These are phyloP conservation scores for Erythrolamprus reginae DNA, from an alignment of 2,113 vertebrate genomes.

Conservation along the genomic window DNA sequence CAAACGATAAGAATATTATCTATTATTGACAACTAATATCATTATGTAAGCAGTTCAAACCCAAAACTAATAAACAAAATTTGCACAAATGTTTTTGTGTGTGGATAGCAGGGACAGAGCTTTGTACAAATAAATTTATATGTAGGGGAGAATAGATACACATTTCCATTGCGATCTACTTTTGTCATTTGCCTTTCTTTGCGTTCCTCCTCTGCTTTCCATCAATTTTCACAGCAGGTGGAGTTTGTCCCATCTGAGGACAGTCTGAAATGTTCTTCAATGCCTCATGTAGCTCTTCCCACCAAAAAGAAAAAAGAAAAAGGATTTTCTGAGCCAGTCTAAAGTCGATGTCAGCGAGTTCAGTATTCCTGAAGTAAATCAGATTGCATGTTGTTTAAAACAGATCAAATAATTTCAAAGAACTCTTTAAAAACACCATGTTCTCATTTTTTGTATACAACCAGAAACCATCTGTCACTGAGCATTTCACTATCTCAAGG, in stretches of 20 bases:
- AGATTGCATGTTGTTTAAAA: not conserved
- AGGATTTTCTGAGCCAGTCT: not conserved
- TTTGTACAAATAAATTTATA: not conserved
- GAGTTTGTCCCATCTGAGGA: not conserved
- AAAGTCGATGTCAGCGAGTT: not conserved
- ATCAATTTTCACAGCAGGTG: not conserved
- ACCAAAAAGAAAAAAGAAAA: not conserved
- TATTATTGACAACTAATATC: not conserved
- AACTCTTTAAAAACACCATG: not conserved
- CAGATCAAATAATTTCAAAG: not conserved
- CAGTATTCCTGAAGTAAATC: not conserved
- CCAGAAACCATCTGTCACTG: not conserved
- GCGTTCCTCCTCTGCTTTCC: not conserved
- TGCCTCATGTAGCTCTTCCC: not conserved
- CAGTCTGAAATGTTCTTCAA: not conserved
- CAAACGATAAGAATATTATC: not conserved
- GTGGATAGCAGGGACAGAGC: not conserved
- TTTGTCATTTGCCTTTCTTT: not conserved
- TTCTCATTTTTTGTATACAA: not conserved
- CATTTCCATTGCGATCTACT: not conserved
- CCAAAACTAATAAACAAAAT: not conserved
- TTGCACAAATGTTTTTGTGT: not conserved
- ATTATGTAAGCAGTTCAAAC: not conserved
- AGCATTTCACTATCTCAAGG: not conserved
- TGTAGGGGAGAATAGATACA: not conserved